Evolutionary conservation across 2,113 vertebrate genomes (phyloP), one percentile per base, ranked within the genome.

Genomic region (Gasterosteus aculeatus): DNA sequence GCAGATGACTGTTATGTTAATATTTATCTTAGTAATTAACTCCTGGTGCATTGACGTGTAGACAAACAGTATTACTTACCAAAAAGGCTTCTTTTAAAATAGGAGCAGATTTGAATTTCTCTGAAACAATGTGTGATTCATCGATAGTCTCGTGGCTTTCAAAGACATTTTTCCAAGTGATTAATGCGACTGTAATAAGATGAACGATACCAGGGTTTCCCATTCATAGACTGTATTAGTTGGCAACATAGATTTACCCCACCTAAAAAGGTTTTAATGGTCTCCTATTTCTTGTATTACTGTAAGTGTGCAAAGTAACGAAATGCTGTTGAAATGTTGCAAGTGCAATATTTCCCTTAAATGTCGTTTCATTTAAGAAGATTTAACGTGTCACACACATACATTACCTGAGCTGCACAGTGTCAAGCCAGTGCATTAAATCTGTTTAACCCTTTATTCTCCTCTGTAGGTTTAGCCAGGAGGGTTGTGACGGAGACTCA

Each of bases 391-490:
- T 22, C 6, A 54, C 10, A 72, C 18, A 41, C 19, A 33, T 33
- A 1, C 10, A 9, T 9, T 29, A 39, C 26, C 10, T 60, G 29
- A 22, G 38, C 51, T 69, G 51, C 41, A 31, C 22, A 1, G 7
- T 70, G 54, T 22, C 10, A 3, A 44, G 22, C 1, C 47, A 29
- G 1, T 18, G 3, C 39, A 47, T 9, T 31, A 9, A 69, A 19
- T 69, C 14, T 59, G 7, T 65, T 46, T 2, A 56, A 10, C 0
- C 31, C 53, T 82, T 72, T 35, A 3, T 70, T 65, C 77, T 71
- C 14, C 31, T 26, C 54, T 70, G 2, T 15, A 89, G 88, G 64
- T 59, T 89, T 77, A 69, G 10, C 61, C 22, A 10, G 51, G 35
- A 3, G 18, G 10, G 35, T 47, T 42, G 77, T 22, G 53, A 65